Base-by-base conservation (phyloP, 2,113 vertebrate species). In the Xiphophorus hellerii region DNA sequence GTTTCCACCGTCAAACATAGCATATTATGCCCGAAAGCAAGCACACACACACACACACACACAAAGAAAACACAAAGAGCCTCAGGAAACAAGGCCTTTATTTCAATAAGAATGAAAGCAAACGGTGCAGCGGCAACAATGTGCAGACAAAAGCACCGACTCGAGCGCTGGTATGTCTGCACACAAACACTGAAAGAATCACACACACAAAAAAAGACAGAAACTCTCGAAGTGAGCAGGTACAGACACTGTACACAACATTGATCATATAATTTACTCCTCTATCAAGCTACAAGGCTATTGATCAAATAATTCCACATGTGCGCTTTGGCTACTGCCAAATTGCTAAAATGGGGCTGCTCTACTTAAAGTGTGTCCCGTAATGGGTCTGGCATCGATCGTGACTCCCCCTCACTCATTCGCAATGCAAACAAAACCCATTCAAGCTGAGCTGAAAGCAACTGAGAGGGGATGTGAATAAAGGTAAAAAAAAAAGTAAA, bases 191-290 rank as follows among this genome's bases (percentile, higher is more conserved):
- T 71, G 69, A 72, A 12, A 71, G 54, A 73, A 42, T 76, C 31
- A 68, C 74, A 77, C 35, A 68, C 71, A 74, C 33, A 74, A 69
- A 72, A 12, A 71, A 81, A 58, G 25, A 58, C 39, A 60, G 73
- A 85, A 64, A 75, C 60, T 76, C 70, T 74, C 73, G 4, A 84
- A 83, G 78, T 82, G 83, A 77, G 90, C 78, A 83, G 84, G 76
- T 74, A 67, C 69, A 33, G 10, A 77, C 79, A 80, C 67, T 81
- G 81, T 88, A 86, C 77, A 89, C 86, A 92, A 69, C 91, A 95
- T 94, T 93, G 93, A 95, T 94, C 93, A 91, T 91, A 94, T 94
- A 94, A 95, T 95, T 95, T 94, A 94, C 95, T 94, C 90, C 90
- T 93, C 91, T 93, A 92, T 93, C 89, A 93, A 90, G 87, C 92